Percentiles rank a stretch among this genome's conserved stretches.
Conservation (phyloP, 2,113 vertebrate genomes). For the Riparia riparia region DNA sequence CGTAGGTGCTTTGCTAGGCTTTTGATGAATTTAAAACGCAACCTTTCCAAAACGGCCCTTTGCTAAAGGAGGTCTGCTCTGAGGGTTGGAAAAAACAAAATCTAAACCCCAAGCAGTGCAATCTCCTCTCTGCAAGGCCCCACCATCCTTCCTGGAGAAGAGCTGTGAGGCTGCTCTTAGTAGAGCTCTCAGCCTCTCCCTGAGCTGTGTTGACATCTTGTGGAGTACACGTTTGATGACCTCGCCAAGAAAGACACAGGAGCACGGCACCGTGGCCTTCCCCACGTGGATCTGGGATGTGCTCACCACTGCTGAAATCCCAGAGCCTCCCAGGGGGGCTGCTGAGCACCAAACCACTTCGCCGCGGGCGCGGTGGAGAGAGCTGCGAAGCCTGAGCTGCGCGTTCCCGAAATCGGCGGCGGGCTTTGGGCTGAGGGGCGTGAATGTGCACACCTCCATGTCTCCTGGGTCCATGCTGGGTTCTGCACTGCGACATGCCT, state of each 20-base stretch:
- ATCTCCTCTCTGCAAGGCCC: neutral
- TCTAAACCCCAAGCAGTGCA: neutral
- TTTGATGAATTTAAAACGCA: neutral
- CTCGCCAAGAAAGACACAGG: constrained; percentile 56
- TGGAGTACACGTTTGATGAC: constrained; percentile 58
- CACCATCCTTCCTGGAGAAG: neutral
- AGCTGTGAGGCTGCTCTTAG: neutral
- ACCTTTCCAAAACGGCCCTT: neutral
- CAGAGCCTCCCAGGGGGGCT: neutral
- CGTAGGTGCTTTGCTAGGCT: neutral
- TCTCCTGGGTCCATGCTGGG: constrained; percentile 45
- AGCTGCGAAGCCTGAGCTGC: neutral
- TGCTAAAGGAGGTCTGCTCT: neutral
- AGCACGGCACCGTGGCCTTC: neutral
- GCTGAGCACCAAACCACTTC: neutral
- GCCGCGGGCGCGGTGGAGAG: neutral
- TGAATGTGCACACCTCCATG: neutral
- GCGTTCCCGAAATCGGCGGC: neutral
- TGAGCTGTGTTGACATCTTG: neutral
- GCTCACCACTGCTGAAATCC: neutral
- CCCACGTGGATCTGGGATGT: neutral
- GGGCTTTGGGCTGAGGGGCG: neutral
- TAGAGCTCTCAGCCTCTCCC: neutral
- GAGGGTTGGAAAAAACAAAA: neutral
- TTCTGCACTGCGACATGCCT: constrained; percentile 29